Conservation (phyloP, 23 tunicate genomes). For the Trididemnum miniatum region DNA sequence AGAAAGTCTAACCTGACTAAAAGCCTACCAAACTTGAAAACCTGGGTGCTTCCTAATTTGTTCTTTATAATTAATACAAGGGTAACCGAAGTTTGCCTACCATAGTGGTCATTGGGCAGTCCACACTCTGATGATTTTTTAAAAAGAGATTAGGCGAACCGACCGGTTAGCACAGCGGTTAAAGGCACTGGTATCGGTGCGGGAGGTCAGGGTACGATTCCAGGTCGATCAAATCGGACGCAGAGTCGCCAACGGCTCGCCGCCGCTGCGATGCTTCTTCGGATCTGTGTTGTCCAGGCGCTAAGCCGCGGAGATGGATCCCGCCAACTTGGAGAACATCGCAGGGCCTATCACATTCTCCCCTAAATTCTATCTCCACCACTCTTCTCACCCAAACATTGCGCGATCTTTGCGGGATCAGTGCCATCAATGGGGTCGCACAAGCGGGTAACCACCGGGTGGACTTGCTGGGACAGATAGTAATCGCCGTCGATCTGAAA, state of each 20-base stretch:
- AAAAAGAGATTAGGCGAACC: no score
- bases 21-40: no score
- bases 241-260: background rate
- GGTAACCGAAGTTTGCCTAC: no score
- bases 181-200: background rate
- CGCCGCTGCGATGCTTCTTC: background rate
- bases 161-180: no score
- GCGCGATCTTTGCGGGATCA: conserved; percentile 82
- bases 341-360: no score
- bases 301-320: background rate
- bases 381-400: conserved; percentile 86
- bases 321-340: no score
- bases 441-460: conserved; percentile 87
- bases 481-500: conserved; percentile 72
- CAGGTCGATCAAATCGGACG: background rate
- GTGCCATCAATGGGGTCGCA: conserved; percentile 97
- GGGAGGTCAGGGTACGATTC: background rate
- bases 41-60: no score
- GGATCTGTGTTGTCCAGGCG: background rate
- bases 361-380: no score
- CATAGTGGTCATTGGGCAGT: no score
- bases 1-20: no score
- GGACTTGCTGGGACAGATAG: conserved; percentile 89
- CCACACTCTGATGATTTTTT: no score
- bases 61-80: no score